Conservation (phyloP, 2,888 invertebrate genomes). For the Orthosia gracilis region DNA sequence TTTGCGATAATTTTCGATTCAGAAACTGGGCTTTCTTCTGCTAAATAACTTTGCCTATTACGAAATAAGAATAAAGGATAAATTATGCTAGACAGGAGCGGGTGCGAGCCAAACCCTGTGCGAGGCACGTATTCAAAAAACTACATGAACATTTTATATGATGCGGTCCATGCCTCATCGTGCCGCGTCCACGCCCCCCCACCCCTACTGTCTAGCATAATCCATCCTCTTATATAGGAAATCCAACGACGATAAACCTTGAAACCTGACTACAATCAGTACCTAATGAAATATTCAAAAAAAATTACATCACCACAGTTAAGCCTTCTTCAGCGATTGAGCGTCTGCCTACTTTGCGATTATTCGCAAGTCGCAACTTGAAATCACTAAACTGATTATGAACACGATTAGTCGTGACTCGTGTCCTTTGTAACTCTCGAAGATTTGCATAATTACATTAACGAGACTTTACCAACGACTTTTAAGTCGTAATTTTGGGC, state of each 20-base stretch:
- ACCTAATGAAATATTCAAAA: conserved; percentile 35
- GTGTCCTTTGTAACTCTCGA: conserved; percentile 67
- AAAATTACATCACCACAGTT: conserved; percentile 17
- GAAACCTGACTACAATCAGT: conserved; percentile 8
- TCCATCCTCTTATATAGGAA: too few relatives aligned
- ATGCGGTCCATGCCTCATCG: too few relatives aligned
- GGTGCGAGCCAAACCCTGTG: too few relatives aligned
- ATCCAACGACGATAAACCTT: not conserved
- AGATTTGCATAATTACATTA: conserved; percentile 76
- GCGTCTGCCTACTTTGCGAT: conserved; percentile 44
- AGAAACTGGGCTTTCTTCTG: too few relatives aligned
- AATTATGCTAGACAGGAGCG: too few relatives aligned
- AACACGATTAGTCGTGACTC: conserved; percentile 78
- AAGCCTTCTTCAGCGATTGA: conserved; percentile 6
- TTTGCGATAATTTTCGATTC: too few relatives aligned
- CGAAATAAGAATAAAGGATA: too few relatives aligned
- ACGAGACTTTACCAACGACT: conserved; percentile 65
- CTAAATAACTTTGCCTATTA: too few relatives aligned
- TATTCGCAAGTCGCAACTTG: conserved; percentile 55
- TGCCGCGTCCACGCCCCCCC: too few relatives aligned
- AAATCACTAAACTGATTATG: conserved; percentile 72
- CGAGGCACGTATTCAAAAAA: too few relatives aligned
- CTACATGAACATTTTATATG: too few relatives aligned
- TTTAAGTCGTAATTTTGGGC: conserved; percentile 53
- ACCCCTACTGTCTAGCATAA: too few relatives aligned